Evolutionary conservation across 2,113 vertebrate species (phyloP).

Genomic region (Forbesichthys papilliferus): DNA sequence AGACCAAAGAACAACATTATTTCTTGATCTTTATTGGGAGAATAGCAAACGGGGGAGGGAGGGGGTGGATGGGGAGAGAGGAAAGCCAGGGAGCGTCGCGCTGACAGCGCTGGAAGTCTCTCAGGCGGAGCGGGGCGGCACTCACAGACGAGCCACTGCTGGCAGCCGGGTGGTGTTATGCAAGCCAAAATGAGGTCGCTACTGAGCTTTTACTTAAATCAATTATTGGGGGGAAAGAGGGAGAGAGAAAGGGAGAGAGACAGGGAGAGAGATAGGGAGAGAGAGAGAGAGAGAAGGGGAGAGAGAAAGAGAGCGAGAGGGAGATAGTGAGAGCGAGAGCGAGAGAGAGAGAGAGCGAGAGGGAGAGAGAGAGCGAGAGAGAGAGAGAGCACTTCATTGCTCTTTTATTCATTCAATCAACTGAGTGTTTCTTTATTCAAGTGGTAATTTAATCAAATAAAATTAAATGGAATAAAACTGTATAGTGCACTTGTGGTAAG

Average conservation of each 20-base stretch:
- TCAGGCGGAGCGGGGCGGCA: slow-evolving; percentile 49
- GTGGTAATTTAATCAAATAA: slow-evolving; percentile 50
- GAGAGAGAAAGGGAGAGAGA: too few relatives aligned
- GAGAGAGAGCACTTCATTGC: slow-evolving; percentile 50
- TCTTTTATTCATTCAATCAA: slow-evolving; percentile 45
- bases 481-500: slow-evolving; percentile 13
- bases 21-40: slow-evolving; percentile 77
- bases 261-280: too few relatives aligned
- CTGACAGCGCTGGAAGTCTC: slow-evolving; percentile 73
- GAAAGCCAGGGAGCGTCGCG: slow-evolving; percentile 55
- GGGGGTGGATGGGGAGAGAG: slow-evolving; percentile 57
- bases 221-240: slow-evolving; percentile 60
- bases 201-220: slow-evolving; percentile 74
- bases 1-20: slow-evolving; percentile 72
- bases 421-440: slow-evolving; percentile 50
- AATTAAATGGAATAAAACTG: slow-evolving; percentile 27
- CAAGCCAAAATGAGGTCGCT: slow-evolving; percentile 71
- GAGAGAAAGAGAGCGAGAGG: slow-evolving; percentile 16
- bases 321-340: too few relatives aligned
- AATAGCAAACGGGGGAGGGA: slow-evolving; percentile 58
- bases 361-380: too few relatives aligned
- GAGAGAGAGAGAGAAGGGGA: too few relatives aligned
- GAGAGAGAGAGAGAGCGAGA: too few relatives aligned
- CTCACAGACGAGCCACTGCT: slow-evolving; percentile 70
- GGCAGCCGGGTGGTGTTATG: slow-evolving; percentile 69